Evolutionary conservation across 2,888 invertebrate species (phyloP).

Genomic region (Brachypalpus laphriformis): DNA sequence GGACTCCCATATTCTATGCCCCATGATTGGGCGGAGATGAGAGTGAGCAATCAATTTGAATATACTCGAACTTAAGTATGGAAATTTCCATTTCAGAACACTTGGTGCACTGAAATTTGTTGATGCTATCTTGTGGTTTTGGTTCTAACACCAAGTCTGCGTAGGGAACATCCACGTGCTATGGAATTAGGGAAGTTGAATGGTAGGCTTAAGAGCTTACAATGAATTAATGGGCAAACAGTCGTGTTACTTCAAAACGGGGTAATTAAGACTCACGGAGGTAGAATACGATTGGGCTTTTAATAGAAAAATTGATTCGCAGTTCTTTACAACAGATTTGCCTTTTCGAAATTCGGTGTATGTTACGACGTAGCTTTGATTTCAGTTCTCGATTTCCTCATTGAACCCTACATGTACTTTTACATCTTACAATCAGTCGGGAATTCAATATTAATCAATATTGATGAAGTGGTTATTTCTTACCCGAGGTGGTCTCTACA

Average conservation of each 20-base stretch:
- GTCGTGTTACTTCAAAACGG: background rate
- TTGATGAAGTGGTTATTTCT: no score
- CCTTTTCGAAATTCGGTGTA: no score
- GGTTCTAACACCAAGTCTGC: background rate
- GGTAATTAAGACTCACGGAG: background rate
- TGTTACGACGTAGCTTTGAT: no score
- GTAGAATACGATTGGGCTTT: background rate
- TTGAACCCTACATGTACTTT: no score
- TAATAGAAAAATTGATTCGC: no score
- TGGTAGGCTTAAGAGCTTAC: background rate
- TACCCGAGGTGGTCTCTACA: no score
- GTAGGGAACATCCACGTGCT: background rate
- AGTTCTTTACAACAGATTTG: no score
- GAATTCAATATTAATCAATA: no score
- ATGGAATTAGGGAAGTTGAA: no score
- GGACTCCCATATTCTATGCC: background rate
- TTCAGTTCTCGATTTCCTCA: no score
- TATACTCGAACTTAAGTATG: background rate
- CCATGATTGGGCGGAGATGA: background rate
- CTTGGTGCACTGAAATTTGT: slow-evolving; percentile 4
- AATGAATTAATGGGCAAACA: background rate
- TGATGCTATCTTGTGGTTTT: background rate
- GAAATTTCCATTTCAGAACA: slow-evolving; percentile 15
- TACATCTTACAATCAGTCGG: no score
- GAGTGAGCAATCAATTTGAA: background rate